Evolutionary conservation across 2,113 vertebrate species (phyloP).

Genomic region (Tringa solitaria): DNA sequence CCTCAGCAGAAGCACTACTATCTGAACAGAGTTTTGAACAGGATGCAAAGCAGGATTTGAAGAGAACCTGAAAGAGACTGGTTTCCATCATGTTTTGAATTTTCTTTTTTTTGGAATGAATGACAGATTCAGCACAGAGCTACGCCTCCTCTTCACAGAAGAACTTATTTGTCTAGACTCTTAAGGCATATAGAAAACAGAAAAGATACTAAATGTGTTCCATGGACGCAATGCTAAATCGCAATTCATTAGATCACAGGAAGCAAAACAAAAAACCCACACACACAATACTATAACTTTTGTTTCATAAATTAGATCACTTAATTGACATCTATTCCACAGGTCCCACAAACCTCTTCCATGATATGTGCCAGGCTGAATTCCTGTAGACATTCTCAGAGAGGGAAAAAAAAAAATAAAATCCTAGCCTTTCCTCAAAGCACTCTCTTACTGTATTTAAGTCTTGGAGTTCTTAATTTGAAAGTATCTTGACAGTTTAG

Average conservation of each 20-base stretch:
- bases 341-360: not conserved
- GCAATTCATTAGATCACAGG: not conserved
- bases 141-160: not conserved
- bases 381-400: not conserved
- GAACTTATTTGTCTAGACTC: not conserved
- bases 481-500: not conserved
- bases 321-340: not conserved
- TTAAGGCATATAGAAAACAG: not conserved
- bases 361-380: not conserved
- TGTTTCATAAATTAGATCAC: not conserved
- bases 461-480: not conserved
- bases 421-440: not conserved
- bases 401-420: too few species aligned
- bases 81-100: not conserved
- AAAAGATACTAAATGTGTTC: not conserved
- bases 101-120: not conserved
- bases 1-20: not conserved
- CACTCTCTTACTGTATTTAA: not conserved
- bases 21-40: not conserved
- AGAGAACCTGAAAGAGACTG: not conserved
- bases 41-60: not conserved
- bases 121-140: not conserved
- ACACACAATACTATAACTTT: not conserved
- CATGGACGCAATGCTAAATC: not conserved
- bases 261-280: not conserved